Percentiles rank a stretch among this genome's conserved stretches.
phyloP scores from a whole-genome alignment of 2,113 vertebrate genomes.

The Etia nguti region DNA sequence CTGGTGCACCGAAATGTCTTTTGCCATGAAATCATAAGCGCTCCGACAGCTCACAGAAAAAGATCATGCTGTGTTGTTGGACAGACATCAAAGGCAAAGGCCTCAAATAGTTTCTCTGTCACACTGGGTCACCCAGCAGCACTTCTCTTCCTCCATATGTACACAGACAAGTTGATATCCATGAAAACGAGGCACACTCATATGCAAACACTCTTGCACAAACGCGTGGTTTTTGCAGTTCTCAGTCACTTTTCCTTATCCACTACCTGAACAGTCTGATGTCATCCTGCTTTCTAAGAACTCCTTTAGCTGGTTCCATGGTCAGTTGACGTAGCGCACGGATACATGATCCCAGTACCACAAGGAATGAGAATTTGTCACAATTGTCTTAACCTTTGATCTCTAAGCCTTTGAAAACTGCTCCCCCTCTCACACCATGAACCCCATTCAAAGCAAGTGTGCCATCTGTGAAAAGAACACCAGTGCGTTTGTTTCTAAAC shows the following conservation, averaged over 20 bases:
- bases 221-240: background rate
- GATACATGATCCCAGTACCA: background rate
- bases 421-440: background rate
- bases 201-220: background rate
- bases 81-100: slow-evolving; percentile 46
- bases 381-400: slow-evolving; percentile 48
- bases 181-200: background rate
- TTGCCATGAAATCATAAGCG: background rate
- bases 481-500: background rate
- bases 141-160: slow-evolving; percentile 29
- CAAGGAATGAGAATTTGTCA: background rate
- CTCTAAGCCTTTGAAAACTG: slow-evolving; percentile 16
- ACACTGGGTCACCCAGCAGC: slow-evolving; percentile 39
- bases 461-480: slow-evolving; percentile 19
- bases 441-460: background rate
- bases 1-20: background rate
- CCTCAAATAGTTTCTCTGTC: slow-evolving; percentile 45
- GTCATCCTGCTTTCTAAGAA: background rate
- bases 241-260: background rate
- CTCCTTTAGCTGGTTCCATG: background rate
- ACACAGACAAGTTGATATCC: background rate
- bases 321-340: background rate
- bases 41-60: slow-evolving; percentile 16
- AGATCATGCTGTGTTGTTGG: slow-evolving; percentile 34
- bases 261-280: background rate